Percentiles rank a stretch among this genome's conserved stretches.
These are phyloP conservation scores for Acrossocheilus fasciatus DNA, from an alignment of 2,797 vertebrate genomes.

Conservation along the genomic window DNA sequence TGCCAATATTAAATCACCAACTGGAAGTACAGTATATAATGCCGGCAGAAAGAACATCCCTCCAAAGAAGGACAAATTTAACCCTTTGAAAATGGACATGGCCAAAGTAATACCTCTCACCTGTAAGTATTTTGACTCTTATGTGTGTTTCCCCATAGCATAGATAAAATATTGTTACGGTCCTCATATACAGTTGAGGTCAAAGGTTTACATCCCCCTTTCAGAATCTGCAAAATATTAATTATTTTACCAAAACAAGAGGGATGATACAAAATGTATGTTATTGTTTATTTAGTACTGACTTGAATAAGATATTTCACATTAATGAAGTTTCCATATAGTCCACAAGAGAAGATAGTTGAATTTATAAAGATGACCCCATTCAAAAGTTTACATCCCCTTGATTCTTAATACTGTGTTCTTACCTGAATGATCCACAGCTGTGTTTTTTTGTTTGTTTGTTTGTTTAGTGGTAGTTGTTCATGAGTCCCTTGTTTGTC, in stretches of 20 bases:
- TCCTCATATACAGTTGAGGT: neutral
- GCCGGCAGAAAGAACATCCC: conserved; percentile 71
- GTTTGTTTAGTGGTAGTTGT: neutral
- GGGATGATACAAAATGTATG: neutral
- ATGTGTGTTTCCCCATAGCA: conserved; percentile 3
- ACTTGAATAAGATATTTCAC: neutral
- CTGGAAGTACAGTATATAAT: conserved; percentile 47
- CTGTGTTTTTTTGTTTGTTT: too few relatives aligned
- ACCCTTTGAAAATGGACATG: conserved; percentile 82
- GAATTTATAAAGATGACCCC: neutral
- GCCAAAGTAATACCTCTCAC: conserved; percentile 73
- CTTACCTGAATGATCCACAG: neutral
- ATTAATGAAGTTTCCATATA: neutral
- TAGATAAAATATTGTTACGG: neutral
- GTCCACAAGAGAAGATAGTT: neutral
- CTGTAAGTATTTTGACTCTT: conserved; percentile 66
- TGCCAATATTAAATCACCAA: conserved; percentile 5
- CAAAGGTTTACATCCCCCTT: neutral
- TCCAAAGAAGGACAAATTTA: conserved; percentile 78
- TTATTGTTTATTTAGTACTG: neutral
- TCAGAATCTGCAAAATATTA: neutral
- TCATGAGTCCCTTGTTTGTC: neutral
- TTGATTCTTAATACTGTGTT: neutral
- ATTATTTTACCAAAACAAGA: neutral
- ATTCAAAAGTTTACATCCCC: neutral